A percentile compares a stretch with the other conserved stretches of the same genome.
These are phyloP conservation scores for Lycodopsis pacificus DNA, from an alignment of 2,797 vertebrate genomes.

Conservation along the genomic window DNA sequence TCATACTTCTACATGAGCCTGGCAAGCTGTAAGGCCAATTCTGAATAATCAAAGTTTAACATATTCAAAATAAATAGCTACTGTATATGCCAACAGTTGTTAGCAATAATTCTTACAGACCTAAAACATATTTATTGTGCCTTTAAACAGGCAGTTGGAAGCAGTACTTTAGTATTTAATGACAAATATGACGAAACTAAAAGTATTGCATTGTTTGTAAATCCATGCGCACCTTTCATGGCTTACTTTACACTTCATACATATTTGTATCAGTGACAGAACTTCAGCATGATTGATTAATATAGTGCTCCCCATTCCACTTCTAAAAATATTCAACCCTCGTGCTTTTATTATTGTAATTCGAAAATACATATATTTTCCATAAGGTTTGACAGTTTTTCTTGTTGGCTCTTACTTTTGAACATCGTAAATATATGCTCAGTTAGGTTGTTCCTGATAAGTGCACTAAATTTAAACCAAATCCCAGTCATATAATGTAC, in stretches of 20 bases:
- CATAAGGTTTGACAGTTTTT: not conserved
- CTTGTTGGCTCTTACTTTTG: not conserved
- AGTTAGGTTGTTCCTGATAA: not conserved
- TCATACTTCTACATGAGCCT: conserved; percentile 20
- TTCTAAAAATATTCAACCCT: not conserved
- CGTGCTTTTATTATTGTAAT: not conserved
- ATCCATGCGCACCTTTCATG: not conserved
- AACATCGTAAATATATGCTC: not conserved
- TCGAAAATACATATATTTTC: not conserved
- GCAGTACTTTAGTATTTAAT: not conserved
- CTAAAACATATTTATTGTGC: not conserved
- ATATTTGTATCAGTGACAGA: not conserved
- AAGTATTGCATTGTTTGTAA: conserved; percentile 10
- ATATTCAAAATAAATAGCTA: conserved; percentile 17
- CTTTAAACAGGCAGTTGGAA: not conserved
- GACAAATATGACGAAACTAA: not conserved
- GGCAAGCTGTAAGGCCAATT: conserved; percentile 10
- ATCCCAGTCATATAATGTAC: not conserved
- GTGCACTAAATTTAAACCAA: not conserved
- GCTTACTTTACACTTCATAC: not conserved
- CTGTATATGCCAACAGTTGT: not conserved
- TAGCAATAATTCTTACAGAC: not conserved
- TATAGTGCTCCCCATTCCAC: not conserved
- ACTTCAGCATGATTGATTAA: not conserved
- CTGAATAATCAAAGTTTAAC: conserved; percentile 23